Conservation (phyloP, 2,797 vertebrate genomes). For the Taeniopygia guttata region DNA sequence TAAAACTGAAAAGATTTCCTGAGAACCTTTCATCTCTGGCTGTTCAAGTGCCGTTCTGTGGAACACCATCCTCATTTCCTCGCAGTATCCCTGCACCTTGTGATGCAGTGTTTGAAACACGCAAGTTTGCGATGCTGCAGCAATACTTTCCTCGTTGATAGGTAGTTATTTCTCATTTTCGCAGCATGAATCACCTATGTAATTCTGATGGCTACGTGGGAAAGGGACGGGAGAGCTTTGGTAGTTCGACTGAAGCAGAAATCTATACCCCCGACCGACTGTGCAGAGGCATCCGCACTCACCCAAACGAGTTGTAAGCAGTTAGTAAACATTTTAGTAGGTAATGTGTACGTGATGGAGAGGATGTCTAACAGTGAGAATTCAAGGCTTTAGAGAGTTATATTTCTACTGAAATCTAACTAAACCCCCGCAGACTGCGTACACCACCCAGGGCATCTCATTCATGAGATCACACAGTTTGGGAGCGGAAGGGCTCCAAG, state of each 20-base stretch:
- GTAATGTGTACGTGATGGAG: not conserved
- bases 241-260: not conserved
- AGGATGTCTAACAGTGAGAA: not conserved
- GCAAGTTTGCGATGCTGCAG: slow-evolving; percentile 64
- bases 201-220: not conserved
- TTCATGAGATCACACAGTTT: not conserved
- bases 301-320: slow-evolving; percentile 19
- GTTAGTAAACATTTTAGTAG: slow-evolving; percentile 40
- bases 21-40: not conserved
- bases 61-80: slow-evolving; percentile 20
- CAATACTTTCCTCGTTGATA: slow-evolving; percentile 9
- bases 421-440: not conserved
- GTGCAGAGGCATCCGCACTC: slow-evolving; percentile 1
- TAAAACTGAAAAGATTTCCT: not conserved
- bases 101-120: slow-evolving; percentile 11
- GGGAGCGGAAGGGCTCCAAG: not conserved
- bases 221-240: not conserved
- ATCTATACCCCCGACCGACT: not conserved
- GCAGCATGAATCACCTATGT: not conserved
- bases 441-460: not conserved
- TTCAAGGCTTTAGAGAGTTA: not conserved
- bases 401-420: not conserved
- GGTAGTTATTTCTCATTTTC: not conserved
- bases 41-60: not conserved
- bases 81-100: not conserved